Base-by-base conservation (phyloP, 2,797 vertebrate species). In the Myioborus melanocephalus region DNA sequence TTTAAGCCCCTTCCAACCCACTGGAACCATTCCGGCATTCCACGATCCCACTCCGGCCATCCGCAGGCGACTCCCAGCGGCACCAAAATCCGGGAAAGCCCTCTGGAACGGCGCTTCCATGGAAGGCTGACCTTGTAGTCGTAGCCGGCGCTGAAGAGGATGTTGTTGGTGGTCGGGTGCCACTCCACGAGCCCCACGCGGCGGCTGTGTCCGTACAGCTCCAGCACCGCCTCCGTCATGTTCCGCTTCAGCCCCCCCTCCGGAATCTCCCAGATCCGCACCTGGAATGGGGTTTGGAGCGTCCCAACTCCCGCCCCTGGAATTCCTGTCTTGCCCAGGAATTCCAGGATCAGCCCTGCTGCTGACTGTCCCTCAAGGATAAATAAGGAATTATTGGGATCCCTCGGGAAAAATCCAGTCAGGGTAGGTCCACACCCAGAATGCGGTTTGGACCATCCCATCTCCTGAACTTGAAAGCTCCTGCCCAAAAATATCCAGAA, bases 181-280 rank as follows among this genome's bases (percentile, higher is more conserved):
- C 99, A 99, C 96, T 99, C 99, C 1, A 99, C 98, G n/a, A 99
- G 98, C 17, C 99, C 99, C 9, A 99, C 99, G 0, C 99, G 98
- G 41, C 99, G 98, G 98, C 99, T 99, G 98, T 99, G 99, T 10
- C 99, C 99, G 0, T 99, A 99, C 44, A 99, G 98, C 96, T 99
- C 99, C 98, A 99, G 97, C 41, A 98, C 98, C 0, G 99, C 98
- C 95, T 99, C 99, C 0, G 98, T 98, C 99, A 99, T 99, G 97
- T 98, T 99, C 92, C 98, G 97, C 96, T 98, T 98, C 97, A 99
- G 97, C 6, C 99, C 99, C 0, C 98, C 98, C 10, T 99, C 99
- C 0, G 99, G 99, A 90, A 99, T 99, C 98, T 99, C 99, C 99
- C 99, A 99, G 97, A 99, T 97, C 90, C 99, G 96, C 86, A 99